Evolutionary conservation across 1,140 invertebrate genomes (phyloP), one percentile per base, ranked within the genome.

Genomic region (Drosophila kanapiae): DNA sequence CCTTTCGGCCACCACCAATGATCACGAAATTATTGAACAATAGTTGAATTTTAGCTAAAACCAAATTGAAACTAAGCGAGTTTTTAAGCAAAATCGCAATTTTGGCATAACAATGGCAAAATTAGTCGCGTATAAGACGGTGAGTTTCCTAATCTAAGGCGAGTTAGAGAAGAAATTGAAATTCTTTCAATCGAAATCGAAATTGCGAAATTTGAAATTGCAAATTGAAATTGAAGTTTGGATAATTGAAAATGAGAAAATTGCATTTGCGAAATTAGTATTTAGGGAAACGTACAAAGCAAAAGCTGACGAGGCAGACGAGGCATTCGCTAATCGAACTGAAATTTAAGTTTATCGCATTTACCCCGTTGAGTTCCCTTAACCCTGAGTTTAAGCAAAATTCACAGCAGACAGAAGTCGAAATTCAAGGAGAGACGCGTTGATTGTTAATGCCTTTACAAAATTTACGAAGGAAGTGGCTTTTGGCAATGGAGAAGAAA

Each of bases 391-490:
- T 84, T 37, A 45, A 64, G 45, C 38, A 33, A 54, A 65, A 57
- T 76, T 69, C 72, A 75, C 64, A 65, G 35, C 59, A 69, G 51
- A 59, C 67, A 85, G 53, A 71, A 71, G 82, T 76, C 54, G 77
- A 88, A 90, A 88, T 90, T 85, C 43, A 75, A 75, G 54, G 42
- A 75, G 79, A 76, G 70, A 77, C 86, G 67, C 87, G 87, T 91
- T 91, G 75, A 91, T 91, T 91, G 87, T 91, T 91, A 91, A 91
- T 83, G 87, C 87, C 87, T 91, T 91, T 91, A 87, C 87, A 75
- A 91, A 91, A 91, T 91, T 91, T 88, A 64, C 63, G 64, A 35
- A 72, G 45, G 42, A 74, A 75, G 49, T 51, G 65, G 61, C 64
- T 78, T 77, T 87, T 68, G 82, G 83, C 83, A 82, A 68, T 88